A percentile compares a stretch with the other conserved stretches of the same genome.
Conservation (phyloP, 2,888 invertebrate genomes). For the Dorcus hopei region DNA sequence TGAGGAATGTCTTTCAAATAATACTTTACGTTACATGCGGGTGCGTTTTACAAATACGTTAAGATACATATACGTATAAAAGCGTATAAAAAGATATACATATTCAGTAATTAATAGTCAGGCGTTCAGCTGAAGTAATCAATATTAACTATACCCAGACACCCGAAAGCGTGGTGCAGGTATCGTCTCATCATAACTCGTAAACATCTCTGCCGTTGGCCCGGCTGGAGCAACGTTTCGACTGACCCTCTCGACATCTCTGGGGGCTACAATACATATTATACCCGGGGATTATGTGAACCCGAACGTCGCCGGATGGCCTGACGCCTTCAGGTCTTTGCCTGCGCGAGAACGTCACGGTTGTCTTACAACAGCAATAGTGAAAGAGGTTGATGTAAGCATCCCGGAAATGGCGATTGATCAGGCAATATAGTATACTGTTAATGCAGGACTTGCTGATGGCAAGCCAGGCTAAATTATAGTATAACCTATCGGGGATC, state of each 20-base stretch:
- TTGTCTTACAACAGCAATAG: constrained; percentile 78
- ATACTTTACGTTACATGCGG: too few relatives aligned
- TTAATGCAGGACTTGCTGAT: constrained; percentile 67
- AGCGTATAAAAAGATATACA: constrained; percentile 8
- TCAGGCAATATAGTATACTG: constrained; percentile 61
- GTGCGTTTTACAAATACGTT: neutral
- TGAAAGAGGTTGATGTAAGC: constrained; percentile 73
- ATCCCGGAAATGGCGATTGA: constrained; percentile 66
- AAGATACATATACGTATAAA: constrained; percentile 6
- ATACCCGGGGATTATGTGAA: constrained; percentile 71
- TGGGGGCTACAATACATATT: constrained; percentile 66
- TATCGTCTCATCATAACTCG: constrained; percentile 54
- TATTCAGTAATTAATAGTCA: neutral
- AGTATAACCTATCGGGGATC: constrained; percentile 56
- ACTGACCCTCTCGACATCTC: constrained; percentile 46
- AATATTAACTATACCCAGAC: constrained; percentile 40
- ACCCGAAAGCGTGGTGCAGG: constrained; percentile 34
- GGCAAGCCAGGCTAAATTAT: constrained; percentile 68
- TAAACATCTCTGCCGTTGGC: constrained; percentile 56
- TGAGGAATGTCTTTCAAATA: too few relatives aligned
- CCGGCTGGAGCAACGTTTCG: constrained; percentile 45
- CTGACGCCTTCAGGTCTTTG: constrained; percentile 51
- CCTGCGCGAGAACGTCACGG: constrained; percentile 63
- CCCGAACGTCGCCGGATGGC: constrained; percentile 63
- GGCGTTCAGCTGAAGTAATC: neutral